phyloP scores from a whole-genome alignment of 92 coral and sea anemone genomes.

The Palythoa heliodiscus region DNA sequence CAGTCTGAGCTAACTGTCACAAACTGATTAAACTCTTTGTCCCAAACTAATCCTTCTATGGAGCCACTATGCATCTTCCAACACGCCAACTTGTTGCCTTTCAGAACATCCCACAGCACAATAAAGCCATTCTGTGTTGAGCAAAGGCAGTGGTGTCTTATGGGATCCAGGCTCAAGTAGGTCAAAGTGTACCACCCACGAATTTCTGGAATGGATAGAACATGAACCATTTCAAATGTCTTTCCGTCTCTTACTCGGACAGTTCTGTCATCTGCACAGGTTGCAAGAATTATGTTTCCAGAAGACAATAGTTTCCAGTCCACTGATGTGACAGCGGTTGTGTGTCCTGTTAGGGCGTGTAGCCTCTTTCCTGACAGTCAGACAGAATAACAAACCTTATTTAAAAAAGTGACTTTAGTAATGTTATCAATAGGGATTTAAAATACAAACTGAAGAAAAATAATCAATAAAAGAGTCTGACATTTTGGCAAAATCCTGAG shows the following conservation, averaged over 20 bases:
- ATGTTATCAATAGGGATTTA: too few relatives aligned
- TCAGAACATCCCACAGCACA: slow-evolving; percentile 81
- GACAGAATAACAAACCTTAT: neutral
- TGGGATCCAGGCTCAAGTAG: slow-evolving; percentile 78
- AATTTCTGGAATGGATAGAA: slow-evolving; percentile 62
- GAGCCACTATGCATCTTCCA: slow-evolving; percentile 86
- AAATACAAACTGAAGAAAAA: too few relatives aligned
- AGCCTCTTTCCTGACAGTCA: slow-evolving; percentile 62
- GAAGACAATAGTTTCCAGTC: slow-evolving; percentile 80
- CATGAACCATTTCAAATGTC: slow-evolving; percentile 59
- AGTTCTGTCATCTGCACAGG: slow-evolving; percentile 92
- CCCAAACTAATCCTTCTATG: slow-evolving; percentile 83
- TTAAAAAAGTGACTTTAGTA: neutral
- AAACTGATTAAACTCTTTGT: slow-evolving; percentile 62
- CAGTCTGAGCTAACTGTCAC: slow-evolving; percentile 87
- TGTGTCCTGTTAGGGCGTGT: slow-evolving; percentile 78
- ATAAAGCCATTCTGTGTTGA: slow-evolving; percentile 89
- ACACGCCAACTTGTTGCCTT: slow-evolving; percentile 72
- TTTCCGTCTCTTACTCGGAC: slow-evolving; percentile 68
- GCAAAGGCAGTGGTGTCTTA: slow-evolving; percentile 74
- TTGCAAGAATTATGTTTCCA: slow-evolving; percentile 62
- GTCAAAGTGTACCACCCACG: slow-evolving; percentile 88
- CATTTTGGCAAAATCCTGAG: too few relatives aligned
- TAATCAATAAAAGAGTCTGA: too few relatives aligned
- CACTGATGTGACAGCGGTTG: slow-evolving; percentile 88